Evolutionary conservation across 2,797 vertebrate species (phyloP).

Genomic region (Chrosomus eos): DNA sequence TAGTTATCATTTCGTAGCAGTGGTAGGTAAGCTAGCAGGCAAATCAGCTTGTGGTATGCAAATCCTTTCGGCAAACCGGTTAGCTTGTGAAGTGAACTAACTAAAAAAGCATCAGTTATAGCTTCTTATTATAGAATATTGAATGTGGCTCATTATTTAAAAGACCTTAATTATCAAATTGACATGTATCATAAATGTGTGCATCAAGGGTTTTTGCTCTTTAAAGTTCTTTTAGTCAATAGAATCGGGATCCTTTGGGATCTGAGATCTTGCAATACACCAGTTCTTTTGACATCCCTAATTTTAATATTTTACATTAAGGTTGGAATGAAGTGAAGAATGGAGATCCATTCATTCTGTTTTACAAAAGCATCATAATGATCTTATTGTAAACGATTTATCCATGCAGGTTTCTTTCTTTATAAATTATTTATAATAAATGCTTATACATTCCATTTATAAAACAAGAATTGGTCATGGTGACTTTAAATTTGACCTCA

Average conservation of each 20-base stretch:
- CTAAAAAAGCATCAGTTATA: background rate
- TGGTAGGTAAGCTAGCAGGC: background rate
- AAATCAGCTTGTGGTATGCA: background rate
- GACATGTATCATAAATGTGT: background rate
- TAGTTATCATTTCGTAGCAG: background rate
- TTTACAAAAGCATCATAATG: background rate
- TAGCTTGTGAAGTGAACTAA: constrained; percentile 1
- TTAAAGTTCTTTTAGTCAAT: background rate
- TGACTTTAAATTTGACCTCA: background rate
- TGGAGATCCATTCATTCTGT: background rate
- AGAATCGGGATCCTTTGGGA: too few relatives aligned
- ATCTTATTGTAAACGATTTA: background rate
- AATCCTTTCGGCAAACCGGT: too few relatives aligned
- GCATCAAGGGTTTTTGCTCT: background rate
- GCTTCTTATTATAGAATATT: background rate
- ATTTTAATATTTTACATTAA: too few relatives aligned
- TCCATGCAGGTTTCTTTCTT: background rate
- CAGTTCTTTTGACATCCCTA: too few relatives aligned
- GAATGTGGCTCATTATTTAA: background rate
- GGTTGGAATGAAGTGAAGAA: background rate
- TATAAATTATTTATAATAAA: too few relatives aligned
- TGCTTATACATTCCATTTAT: too few relatives aligned
- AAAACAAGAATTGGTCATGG: background rate
- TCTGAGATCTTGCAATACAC: too few relatives aligned
- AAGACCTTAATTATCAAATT: background rate